Conservation (phyloP, 2,888 invertebrate species). For the Drosophila recens region DNA sequence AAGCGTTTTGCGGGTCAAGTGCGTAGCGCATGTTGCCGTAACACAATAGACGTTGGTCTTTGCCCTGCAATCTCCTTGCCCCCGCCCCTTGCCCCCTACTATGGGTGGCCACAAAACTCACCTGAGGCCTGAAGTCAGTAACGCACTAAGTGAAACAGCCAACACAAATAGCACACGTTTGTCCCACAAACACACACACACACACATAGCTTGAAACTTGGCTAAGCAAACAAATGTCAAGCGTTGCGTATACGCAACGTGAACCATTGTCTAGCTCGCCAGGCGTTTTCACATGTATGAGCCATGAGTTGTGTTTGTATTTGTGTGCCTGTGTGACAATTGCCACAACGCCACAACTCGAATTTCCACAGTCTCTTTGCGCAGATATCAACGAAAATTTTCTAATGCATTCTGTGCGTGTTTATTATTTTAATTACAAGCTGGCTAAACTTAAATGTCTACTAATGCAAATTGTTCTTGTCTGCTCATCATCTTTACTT, state of each 20-base stretch:
- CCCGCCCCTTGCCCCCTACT: background rate
- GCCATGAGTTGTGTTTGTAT: constrained; percentile 8
- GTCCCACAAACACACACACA: constrained; percentile 45
- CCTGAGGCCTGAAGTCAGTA: constrained; percentile 63
- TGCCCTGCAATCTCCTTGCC: background rate
- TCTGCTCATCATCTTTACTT: too few relatives aligned
- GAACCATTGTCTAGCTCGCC: constrained; percentile 55
- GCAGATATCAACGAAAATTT: constrained; percentile 58
- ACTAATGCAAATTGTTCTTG: constrained; percentile 65
- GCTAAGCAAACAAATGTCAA: constrained; percentile 65
- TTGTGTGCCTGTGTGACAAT: constrained; percentile 26
- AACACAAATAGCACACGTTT: constrained; percentile 72
- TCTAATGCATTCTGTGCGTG: constrained; percentile 80
- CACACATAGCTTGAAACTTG: constrained; percentile 14
- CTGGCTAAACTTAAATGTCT: constrained; percentile 63
- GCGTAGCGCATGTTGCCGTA: constrained; percentile 53
- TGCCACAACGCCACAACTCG: constrained; percentile 30
- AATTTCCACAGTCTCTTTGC: constrained; percentile 23
- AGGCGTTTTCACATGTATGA: constrained; percentile 25
- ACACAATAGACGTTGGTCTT: constrained; percentile 58
- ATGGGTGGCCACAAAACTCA: constrained; percentile 22
- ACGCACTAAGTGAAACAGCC: constrained; percentile 75
- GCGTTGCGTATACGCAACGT: constrained; percentile 75
- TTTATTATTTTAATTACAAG: constrained; percentile 80
- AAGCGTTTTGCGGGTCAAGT: constrained; percentile 68